Evolutionary conservation across 2,888 invertebrate species (phyloP).

Genomic region (Alitta virens): DNA sequence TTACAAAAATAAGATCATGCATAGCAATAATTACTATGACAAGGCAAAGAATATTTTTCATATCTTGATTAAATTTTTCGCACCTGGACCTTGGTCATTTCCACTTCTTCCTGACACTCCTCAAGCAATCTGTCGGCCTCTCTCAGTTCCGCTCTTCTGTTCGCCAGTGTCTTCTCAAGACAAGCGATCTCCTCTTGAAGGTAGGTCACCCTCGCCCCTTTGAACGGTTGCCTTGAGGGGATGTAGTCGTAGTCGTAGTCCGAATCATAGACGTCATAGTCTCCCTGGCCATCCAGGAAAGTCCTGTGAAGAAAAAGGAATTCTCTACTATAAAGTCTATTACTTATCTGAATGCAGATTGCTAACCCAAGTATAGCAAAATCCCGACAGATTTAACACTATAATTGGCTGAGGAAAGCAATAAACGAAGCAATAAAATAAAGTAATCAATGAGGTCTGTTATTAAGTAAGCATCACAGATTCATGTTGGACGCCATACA

Average conservation of each 20-base stretch:
- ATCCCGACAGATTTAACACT: too few relatives aligned
- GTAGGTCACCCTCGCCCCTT: slow-evolving; percentile 31
- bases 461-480: too few relatives aligned
- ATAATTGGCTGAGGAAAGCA: too few relatives aligned
- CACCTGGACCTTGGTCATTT: slow-evolving; percentile 45
- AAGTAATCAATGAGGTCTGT: too few relatives aligned
- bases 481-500: too few relatives aligned
- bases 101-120: slow-evolving; percentile 43
- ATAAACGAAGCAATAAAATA: too few relatives aligned
- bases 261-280: slow-evolving; percentile 18
- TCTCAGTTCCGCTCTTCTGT: slow-evolving; percentile 43
- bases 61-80: not conserved
- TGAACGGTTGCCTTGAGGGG: not conserved
- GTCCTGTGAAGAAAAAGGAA: slow-evolving; percentile 11
- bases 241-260: slow-evolving; percentile 43
- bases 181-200: slow-evolving; percentile 45
- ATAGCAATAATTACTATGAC: too few relatives aligned
- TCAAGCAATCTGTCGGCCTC: slow-evolving; percentile 46
- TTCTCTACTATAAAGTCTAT: too few relatives aligned
- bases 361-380: too few relatives aligned
- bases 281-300: slow-evolving; percentile 16
- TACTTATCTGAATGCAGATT: too few relatives aligned
- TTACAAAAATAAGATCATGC: too few relatives aligned
- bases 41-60: not conserved
- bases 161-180: slow-evolving; percentile 48